Percentiles rank a stretch among this genome's conserved stretches.
phyloP scores from a whole-genome alignment of 2,113 vertebrate species.

The Geothlypis trichas region DNA sequence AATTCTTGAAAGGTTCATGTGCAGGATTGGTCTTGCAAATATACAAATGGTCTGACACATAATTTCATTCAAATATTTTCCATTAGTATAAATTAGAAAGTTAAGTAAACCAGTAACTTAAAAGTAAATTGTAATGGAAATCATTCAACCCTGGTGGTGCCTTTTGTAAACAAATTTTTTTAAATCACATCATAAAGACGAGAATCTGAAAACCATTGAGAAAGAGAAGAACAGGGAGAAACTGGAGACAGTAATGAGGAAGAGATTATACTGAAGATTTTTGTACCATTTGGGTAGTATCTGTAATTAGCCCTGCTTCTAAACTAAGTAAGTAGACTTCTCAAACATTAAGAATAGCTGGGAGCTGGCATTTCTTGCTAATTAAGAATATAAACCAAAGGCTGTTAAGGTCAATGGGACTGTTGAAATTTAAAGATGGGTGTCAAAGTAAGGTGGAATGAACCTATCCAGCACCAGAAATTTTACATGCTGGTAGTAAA shows the following conservation, averaged over 20 bases:
- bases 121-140: constrained; percentile 46
- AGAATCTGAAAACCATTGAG: constrained; percentile 27
- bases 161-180: constrained; percentile 65
- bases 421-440: constrained; percentile 18
- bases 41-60: constrained; percentile 41
- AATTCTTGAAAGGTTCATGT: constrained; percentile 9
- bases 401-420: constrained; percentile 5
- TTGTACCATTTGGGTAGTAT: constrained; percentile 23
- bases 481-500: not conserved
- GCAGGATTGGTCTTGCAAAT: constrained; percentile 48
- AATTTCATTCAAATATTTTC: constrained; percentile 56
- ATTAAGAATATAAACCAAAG: constrained; percentile 19
- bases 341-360: constrained; percentile 16
- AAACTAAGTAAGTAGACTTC: constrained; percentile 12
- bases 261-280: constrained; percentile 15
- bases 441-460: not conserved
- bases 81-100: constrained; percentile 57
- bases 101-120: constrained; percentile 39
- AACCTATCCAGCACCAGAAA: not conserved
- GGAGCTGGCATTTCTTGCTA: constrained; percentile 37
- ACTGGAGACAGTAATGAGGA: constrained; percentile 43
- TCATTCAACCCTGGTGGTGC: constrained; percentile 9
- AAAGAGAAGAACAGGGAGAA: constrained; percentile 24
- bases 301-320: constrained; percentile 41
- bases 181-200: constrained; percentile 22